A percentile compares a stretch with the other conserved stretches of the same genome.
Conservation (phyloP, 2,888 invertebrate species). For the Dynastes maya region DNA sequence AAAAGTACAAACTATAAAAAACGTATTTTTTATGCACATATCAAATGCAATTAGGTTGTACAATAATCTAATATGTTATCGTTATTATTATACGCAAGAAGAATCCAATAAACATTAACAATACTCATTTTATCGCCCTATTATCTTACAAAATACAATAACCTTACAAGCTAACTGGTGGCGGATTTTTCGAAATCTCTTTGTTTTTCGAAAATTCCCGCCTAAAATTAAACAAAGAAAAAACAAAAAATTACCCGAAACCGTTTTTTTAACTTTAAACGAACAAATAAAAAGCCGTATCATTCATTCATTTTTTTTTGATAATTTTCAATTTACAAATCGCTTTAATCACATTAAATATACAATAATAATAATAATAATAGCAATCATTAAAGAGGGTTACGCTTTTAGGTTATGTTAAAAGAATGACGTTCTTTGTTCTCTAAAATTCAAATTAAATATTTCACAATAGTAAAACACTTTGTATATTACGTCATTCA, state of each 20-base stretch:
- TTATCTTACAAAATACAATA: constrained; percentile 46
- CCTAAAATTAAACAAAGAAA: constrained; percentile 12
- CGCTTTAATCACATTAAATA: constrained; percentile 26
- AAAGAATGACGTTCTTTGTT: constrained; percentile 22
- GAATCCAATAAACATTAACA: constrained; percentile 52
- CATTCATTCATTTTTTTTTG: constrained; percentile 19
- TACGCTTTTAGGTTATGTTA: constrained; percentile 30
- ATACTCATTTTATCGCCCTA: constrained; percentile 47
- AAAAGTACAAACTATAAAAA: constrained; percentile 49
- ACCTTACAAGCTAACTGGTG: constrained; percentile 31
- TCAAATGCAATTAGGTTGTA: constrained; percentile 33
- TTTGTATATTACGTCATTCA: constrained; percentile 37
- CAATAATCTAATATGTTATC: constrained; percentile 20
- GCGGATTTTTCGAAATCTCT: constrained; percentile 1
- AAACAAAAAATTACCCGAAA: constrained; percentile 46
- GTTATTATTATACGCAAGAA: constrained; percentile 27
- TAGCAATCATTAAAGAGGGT: constrained; percentile 62
- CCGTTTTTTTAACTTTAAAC: constrained; percentile 26
- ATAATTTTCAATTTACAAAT: constrained; percentile 24
- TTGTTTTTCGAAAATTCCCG: constrained; percentile 6
- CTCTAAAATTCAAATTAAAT: neutral
- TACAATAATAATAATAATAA: constrained; percentile 55
- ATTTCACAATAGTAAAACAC: neutral
- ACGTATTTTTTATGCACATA: constrained; percentile 42
- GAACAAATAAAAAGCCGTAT: constrained; percentile 16